A percentile compares a stretch with the other conserved stretches of the same genome.
phyloP scores from a whole-genome alignment of 2,797 vertebrate genomes.

The Phyllotis vaccarum region DNA sequence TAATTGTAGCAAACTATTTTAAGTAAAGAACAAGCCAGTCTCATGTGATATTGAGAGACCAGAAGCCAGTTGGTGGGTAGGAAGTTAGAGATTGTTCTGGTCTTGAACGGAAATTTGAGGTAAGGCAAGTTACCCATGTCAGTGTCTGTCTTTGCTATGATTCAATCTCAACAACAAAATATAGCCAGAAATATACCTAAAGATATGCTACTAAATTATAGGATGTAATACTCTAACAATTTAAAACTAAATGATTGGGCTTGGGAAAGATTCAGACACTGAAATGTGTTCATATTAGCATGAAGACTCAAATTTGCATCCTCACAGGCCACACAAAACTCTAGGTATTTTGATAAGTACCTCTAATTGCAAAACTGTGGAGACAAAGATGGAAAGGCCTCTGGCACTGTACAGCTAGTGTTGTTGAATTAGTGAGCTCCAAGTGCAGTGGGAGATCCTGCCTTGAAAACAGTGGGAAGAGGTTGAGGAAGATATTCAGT shows the following conservation, averaged over 20 bases:
- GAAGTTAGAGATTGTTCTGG: conserved; percentile 5
- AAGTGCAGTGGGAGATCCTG: not conserved
- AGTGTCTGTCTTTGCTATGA: conserved; percentile 4
- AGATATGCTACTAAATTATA: not conserved
- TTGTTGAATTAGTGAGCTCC: not conserved
- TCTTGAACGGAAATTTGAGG: conserved; percentile 7
- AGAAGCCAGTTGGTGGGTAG: not conserved
- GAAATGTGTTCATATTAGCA: not conserved
- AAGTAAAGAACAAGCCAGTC: not conserved
- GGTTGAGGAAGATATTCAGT: not conserved
- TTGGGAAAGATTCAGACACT: not conserved
- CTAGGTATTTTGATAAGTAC: not conserved
- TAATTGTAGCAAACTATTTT: not conserved
- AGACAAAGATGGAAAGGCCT: not conserved
- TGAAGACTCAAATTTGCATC: not conserved
- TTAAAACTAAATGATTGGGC: not conserved
- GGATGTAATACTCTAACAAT: not conserved
- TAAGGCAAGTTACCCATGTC: not conserved
- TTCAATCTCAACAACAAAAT: conserved; percentile 21
- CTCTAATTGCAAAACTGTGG: not conserved
- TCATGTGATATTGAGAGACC: not conserved
- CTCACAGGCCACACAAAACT: not conserved
- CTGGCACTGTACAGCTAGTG: not conserved
- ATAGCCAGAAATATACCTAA: conserved; percentile 15
- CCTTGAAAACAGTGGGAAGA: not conserved